These are phyloP conservation scores for Corvus cornix DNA, from an alignment of 2,113 vertebrate species.

Conservation along the genomic window DNA sequence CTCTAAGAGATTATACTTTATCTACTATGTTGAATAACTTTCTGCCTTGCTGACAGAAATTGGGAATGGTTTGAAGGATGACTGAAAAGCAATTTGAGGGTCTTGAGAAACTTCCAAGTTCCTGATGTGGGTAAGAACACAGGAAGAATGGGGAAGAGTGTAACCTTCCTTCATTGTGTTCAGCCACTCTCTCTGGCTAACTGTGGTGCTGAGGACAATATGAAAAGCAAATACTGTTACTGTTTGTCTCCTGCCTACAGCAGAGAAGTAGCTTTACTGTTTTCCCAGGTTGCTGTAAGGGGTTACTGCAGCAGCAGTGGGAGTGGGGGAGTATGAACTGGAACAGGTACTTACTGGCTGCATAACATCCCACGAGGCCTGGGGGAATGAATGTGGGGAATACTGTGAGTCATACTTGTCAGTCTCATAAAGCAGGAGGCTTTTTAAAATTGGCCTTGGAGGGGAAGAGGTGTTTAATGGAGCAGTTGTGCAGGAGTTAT, in stretches of 20 bases:
- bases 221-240: not conserved
- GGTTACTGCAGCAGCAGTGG: not conserved
- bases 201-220: not conserved
- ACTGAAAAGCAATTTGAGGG: not conserved
- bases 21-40: not conserved
- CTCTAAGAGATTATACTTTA: not conserved
- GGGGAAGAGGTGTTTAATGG: constrained; percentile 56
- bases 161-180: not conserved
- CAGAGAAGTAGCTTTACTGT: not conserved
- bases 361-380: not conserved
- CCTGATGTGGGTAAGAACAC: not conserved
- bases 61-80: not conserved
- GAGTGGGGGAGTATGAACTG: not conserved
- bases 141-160: not conserved
- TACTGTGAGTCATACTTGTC: constrained; percentile 30
- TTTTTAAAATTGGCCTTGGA: constrained; percentile 30
- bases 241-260: not conserved
- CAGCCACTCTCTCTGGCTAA: not conserved
- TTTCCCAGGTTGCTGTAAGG: not conserved
- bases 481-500: constrained; percentile 45
- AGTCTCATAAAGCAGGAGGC: constrained; percentile 27
- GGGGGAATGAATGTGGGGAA: constrained; percentile 1
- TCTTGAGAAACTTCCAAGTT: not conserved
- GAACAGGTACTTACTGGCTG: constrained; percentile 30
- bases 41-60: not conserved